These are phyloP conservation scores for Aegotheles bennettii DNA, from an alignment of 2,113 vertebrate species.

Conservation along the genomic window DNA sequence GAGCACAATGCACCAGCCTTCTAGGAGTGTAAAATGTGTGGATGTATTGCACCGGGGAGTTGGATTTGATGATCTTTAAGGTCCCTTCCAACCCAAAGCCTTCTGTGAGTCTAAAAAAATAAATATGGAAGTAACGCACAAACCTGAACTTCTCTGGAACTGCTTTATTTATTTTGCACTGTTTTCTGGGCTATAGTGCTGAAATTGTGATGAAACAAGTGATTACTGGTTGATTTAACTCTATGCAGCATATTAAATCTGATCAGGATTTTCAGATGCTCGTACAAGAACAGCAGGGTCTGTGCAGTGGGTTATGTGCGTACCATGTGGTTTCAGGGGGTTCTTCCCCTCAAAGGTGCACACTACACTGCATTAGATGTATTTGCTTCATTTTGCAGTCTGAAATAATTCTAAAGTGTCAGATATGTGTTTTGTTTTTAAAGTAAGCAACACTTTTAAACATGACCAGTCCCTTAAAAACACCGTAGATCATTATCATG, in stretches of 20 bases:
- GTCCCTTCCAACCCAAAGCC: too few relatives aligned
- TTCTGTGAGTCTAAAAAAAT: background rate
- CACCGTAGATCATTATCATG: conserved; percentile 46
- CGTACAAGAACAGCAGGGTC: background rate
- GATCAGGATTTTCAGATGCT: background rate
- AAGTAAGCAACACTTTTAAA: conserved; percentile 62
- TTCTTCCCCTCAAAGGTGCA: background rate
- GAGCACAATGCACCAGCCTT: background rate
- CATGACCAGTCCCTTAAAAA: conserved; percentile 39
- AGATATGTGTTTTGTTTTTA: background rate
- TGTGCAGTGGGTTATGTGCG: background rate
- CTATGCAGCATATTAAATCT: background rate
- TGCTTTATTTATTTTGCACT: background rate
- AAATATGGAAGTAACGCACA: fast-evolving
- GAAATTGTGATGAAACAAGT: background rate
- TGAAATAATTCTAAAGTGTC: background rate
- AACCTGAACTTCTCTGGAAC: background rate
- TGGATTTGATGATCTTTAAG: too few relatives aligned
- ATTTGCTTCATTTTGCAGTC: background rate
- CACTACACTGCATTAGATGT: too few relatives aligned
- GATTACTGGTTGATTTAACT: background rate
- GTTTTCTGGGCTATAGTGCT: fast-evolving
- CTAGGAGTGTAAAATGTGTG: background rate
- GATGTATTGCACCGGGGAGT: too few relatives aligned
- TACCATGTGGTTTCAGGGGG: background rate